These are phyloP conservation scores for Crioceris asparagi DNA, from an alignment of 2,888 invertebrate species.

Conservation along the genomic window DNA sequence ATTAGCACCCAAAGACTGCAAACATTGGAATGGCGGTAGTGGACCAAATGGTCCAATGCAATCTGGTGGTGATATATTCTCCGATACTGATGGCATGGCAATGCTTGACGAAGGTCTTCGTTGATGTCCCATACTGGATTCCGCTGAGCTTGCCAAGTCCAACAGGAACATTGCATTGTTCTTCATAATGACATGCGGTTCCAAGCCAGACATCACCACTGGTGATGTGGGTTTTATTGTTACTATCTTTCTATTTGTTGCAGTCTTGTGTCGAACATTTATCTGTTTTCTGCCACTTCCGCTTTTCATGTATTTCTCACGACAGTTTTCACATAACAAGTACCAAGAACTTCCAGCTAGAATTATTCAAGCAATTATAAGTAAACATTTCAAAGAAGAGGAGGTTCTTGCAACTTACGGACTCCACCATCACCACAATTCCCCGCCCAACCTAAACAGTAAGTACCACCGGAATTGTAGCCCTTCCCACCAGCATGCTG, in stretches of 20 bases:
- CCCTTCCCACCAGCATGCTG: constrained; percentile 76
- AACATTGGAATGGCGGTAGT: constrained; percentile 49
- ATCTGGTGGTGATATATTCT: constrained; percentile 47
- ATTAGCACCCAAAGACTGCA: constrained; percentile 42
- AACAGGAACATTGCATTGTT: constrained; percentile 91
- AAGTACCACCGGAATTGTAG: constrained; percentile 84
- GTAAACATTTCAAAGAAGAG: neutral
- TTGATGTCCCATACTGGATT: constrained; percentile 29
- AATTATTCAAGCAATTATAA: constrained; percentile 15
- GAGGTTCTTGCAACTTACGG: constrained; percentile 39
- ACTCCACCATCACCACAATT: constrained; percentile 80
- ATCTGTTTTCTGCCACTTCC: constrained; percentile 31
- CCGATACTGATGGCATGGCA: constrained; percentile 44
- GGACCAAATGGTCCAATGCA: constrained; percentile 44
- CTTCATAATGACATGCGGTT: constrained; percentile 62
- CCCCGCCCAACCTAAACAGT: constrained; percentile 80
- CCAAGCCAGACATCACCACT: constrained; percentile 30
- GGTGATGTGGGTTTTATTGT: constrained; percentile 26
- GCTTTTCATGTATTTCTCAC: constrained; percentile 57
- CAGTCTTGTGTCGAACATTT: constrained; percentile 32
- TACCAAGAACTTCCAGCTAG: constrained; percentile 72
- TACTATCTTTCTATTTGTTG: constrained; percentile 24
- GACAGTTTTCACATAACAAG: constrained; percentile 82
- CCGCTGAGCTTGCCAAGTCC: constrained; percentile 72
- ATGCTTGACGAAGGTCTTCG: constrained; percentile 28